Evolutionary conservation across 1,140 invertebrate species (phyloP), one percentile per base, ranked within the genome.

Genomic region (Daktulosphaira vitifoliae): DNA sequence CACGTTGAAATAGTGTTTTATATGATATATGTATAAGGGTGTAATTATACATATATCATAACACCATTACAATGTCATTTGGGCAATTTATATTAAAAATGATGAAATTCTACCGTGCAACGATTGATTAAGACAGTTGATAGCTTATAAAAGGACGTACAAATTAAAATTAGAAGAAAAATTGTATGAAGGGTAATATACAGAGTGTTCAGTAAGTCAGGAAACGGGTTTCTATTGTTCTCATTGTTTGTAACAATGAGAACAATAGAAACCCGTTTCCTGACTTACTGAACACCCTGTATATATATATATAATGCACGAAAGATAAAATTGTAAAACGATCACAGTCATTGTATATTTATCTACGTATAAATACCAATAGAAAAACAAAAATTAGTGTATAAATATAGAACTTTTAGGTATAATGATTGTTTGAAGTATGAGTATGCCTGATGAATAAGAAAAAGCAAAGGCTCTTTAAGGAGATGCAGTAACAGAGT

Each of bases 51-150:
- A 33, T 33, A 33, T 5, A 11, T 33, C 29, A 33, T 11, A 33
- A 33, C 11, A 33, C 5, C 11, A 33, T 33, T 33, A 11, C 29
- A 11, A 33, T 33, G 29, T 11, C 29, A 33, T 33, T 33, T 33
- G 5, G 5, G 11, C 29, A 11, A 11, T 11, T 11, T 33, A 33
- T 11, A 33, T 39, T 29, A 26, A 59, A 29, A 46, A 18, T 15
- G 38, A 59, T 9, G 44, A 46, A 54, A 42, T 26, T 23, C 54
- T 59, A 59, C 54, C 54, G 54, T 59, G 54, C 54, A 42, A 44
- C 23, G 54, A 39, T 15, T 56, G 4, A 8, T 16, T 15, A 26
- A 16, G n/a, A 52, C 20, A 53, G 20, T 37, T 53, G 37, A 53
- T 18, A 53, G 29, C 3, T n/a, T 33, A 33, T 33, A 33, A 33